A percentile compares a stretch with the other conserved stretches of the same genome.
These are phyloP conservation scores for Cololabis saira DNA, from an alignment of 2,113 vertebrate species.

Conservation along the genomic window DNA sequence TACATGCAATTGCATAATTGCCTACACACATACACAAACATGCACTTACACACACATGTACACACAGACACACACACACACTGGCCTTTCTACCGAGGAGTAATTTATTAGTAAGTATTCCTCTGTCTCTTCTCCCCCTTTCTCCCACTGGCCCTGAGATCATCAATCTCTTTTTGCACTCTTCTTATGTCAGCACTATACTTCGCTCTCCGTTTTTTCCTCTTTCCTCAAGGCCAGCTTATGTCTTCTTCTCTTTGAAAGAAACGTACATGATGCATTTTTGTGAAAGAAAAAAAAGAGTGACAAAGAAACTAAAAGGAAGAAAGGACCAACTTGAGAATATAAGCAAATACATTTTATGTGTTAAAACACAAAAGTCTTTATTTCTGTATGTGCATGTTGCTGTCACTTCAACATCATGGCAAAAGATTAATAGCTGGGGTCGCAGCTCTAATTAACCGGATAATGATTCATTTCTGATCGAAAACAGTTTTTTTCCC, in stretches of 20 bases:
- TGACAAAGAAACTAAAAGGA: background rate
- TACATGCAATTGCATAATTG: constrained; percentile 20
- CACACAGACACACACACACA: constrained; percentile 33
- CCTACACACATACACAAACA: background rate
- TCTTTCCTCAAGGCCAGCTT: constrained; percentile 14
- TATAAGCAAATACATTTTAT: background rate
- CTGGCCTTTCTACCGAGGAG: constrained; percentile 69
- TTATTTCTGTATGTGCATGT: constrained; percentile 24
- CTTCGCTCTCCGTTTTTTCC: constrained; percentile 22
- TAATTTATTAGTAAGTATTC: constrained; percentile 80
- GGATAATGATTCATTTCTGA: constrained; percentile 66
- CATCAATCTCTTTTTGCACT: constrained; percentile 78
- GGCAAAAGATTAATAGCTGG: constrained; percentile 61
- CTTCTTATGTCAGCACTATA: constrained; percentile 76
- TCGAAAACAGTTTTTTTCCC: constrained; percentile 34
- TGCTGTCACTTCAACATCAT: constrained; percentile 32
- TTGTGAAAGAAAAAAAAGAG: constrained; percentile 27
- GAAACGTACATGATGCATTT: constrained; percentile 47
- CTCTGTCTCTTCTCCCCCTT: constrained; percentile 68
- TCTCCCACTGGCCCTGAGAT: constrained; percentile 76
- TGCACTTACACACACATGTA: background rate
- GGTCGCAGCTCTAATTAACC: constrained; percentile 64
- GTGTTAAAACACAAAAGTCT: constrained; percentile 12
- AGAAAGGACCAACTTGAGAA: background rate
- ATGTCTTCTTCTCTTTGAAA: constrained; percentile 27